Base-by-base conservation (phyloP, 2,113 vertebrate genomes). In the Zingel zingel region DNA sequence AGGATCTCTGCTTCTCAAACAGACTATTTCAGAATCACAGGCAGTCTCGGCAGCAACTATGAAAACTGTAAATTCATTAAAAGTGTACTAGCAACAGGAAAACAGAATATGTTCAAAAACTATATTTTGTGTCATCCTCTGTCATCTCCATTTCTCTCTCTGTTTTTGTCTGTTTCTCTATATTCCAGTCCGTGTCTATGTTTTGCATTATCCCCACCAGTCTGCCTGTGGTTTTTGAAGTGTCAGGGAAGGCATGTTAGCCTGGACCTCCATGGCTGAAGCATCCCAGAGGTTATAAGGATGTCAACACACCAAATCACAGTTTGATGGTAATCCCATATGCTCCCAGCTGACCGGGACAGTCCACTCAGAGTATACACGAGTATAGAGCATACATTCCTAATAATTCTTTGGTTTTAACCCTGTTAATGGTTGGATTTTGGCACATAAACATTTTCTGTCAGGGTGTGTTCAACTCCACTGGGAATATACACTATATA, bases 291-390 rank as follows among this genome's bases (percentile, higher is more conserved):
- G 95, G 95, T 97, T 96, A 96, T 92, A 88, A 91, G 95, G 94
- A 96, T 95, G 95, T 95, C 94, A 94, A 94, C 95, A 94, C 95
- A 95, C 95, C 95, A 96, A 95, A 96, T 96, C 96, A 94, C 93
- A 89, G 82, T 91, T 86, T 96, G 94, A 95, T 94, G 95, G 93
- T 92, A 93, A 95, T 95, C 91, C 96, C 96, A 96, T 94, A 94
- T 96, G 95, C 92, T 95, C 89, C 81, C 91, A 77, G 72, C 48
- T 80, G 88, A 82, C 83, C 59, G 13, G 59, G 68, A 82, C 56
- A 2, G 67, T 75, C 51, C 79, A 62, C 56, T 48, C 79, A 21
- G 63, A 57, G 14, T 0, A 8, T 0, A 51, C 3, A 2, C 36
- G 7, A 36, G 36, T 43, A 43, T 43, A 43, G 39, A 43, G 39